Conservation (phyloP, 2,797 vertebrate genomes). For the Pseudocheirus occidentalis region DNA sequence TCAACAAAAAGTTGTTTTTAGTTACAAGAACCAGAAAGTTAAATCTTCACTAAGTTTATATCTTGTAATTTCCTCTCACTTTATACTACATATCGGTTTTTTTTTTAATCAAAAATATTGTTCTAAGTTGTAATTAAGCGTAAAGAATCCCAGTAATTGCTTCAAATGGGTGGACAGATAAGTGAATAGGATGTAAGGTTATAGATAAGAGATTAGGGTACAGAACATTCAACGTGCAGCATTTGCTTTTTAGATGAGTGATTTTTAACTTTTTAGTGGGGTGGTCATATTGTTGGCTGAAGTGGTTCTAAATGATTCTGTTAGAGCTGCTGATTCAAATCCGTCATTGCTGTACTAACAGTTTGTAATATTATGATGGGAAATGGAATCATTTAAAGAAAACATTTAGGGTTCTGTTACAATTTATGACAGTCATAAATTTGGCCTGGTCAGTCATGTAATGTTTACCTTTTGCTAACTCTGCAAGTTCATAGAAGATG, state of each 20-base stretch:
- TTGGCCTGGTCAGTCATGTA: not conserved
- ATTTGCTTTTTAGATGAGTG: not conserved
- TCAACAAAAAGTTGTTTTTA: not conserved
- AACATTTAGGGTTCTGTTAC: not conserved
- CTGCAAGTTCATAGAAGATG: not conserved
- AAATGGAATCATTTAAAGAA: constrained; percentile 24
- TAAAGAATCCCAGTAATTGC: not conserved
- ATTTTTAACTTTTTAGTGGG: not conserved
- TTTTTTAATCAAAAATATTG: not conserved
- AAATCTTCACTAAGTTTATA: not conserved
- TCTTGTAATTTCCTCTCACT: not conserved
- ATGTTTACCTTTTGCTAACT: constrained; percentile 19
- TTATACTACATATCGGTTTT: constrained; percentile 26
- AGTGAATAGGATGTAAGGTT: not conserved
- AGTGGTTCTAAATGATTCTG: constrained; percentile 31
- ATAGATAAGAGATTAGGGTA: not conserved
- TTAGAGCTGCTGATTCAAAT: constrained; percentile 17
- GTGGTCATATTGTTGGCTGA: not conserved
- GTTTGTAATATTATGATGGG: not conserved
- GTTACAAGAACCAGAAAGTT: not conserved
- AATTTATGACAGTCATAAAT: not conserved
- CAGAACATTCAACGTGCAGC: not conserved
- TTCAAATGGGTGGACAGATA: not conserved
- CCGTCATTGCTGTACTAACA: not conserved
- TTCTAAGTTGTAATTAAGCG: constrained; percentile 6